Conservation (phyloP, 2,797 vertebrate species). For the Parauchenoglanis ngamensis region DNA sequence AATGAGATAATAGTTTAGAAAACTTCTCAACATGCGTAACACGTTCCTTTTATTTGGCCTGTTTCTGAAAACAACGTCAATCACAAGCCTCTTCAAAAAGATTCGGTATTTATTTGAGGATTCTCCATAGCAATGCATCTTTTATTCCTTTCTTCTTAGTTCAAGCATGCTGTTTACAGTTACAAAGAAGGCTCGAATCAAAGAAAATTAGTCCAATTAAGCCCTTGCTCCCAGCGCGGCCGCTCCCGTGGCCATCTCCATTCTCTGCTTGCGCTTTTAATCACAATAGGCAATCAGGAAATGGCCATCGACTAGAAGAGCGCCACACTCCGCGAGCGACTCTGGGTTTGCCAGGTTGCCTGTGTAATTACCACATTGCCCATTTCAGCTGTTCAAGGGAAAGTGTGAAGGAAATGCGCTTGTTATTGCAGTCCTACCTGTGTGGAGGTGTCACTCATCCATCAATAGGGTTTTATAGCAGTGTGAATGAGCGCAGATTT, state of each 20-base stretch:
- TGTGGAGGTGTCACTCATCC: slow-evolving; percentile 23
- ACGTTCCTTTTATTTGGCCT: background rate
- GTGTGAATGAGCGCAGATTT: slow-evolving; percentile 15
- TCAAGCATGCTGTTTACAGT: slow-evolving; percentile 42
- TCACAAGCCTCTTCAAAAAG: background rate
- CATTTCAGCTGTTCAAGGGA: background rate
- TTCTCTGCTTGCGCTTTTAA: slow-evolving; percentile 56
- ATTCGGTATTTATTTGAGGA: background rate
- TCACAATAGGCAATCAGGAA: slow-evolving; percentile 68
- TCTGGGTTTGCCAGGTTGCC: slow-evolving; percentile 30
- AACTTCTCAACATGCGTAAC: background rate
- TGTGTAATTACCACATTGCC: slow-evolving; percentile 36
- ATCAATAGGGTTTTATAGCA: background rate
- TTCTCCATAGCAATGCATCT: background rate
- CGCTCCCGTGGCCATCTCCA: slow-evolving; percentile 38
- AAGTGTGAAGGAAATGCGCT: background rate
- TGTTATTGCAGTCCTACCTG: slow-evolving; percentile 19
- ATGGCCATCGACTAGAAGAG: slow-evolving; percentile 37
- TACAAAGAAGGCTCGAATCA: slow-evolving; percentile 48
- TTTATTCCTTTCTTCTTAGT: slow-evolving; percentile 20
- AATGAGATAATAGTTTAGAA: background rate
- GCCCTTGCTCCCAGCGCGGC: slow-evolving; percentile 28
- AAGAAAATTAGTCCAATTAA: slow-evolving; percentile 63
- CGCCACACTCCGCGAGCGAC: slow-evolving; percentile 17
- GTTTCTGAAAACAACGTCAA: background rate